Evolutionary conservation across 2,113 vertebrate genomes (phyloP).

Genomic region (Microtus montanus): DNA sequence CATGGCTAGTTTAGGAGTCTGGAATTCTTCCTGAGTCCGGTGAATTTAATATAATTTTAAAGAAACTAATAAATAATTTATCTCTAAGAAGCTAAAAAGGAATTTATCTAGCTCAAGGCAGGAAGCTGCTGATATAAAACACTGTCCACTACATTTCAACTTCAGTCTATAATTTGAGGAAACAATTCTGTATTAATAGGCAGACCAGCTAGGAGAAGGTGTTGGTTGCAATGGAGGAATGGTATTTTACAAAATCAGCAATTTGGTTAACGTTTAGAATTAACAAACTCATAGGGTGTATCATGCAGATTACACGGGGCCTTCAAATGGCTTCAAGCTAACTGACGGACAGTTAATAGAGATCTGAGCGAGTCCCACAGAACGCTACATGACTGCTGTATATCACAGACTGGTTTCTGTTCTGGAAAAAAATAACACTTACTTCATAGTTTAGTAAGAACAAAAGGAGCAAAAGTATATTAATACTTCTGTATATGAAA

Average conservation of each 20-base stretch:
- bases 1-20: conserved; percentile 43
- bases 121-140: conserved; percentile 35
- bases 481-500: not conserved
- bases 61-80: conserved; percentile 47
- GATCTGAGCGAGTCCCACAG: not conserved
- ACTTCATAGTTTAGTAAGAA: not conserved
- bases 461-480: not conserved
- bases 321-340: not conserved
- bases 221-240: conserved; percentile 13
- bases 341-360: not conserved
- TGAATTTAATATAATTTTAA: not conserved
- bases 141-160: not conserved
- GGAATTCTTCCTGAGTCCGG: conserved; percentile 41
- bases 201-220: conserved; percentile 22
- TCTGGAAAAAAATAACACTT: not conserved
- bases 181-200: not conserved
- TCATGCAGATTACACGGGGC: not conserved
- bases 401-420: not conserved
- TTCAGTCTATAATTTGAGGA: conserved; percentile 26
- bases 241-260: not conserved
- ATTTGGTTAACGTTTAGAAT: conserved; percentile 3
- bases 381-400: not conserved
- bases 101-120: conserved; percentile 11
- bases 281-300: not conserved
- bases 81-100: conserved; percentile 7